Evolutionary conservation across 2,113 vertebrate genomes (phyloP).

Genomic region (Phoxinus phoxinus): DNA sequence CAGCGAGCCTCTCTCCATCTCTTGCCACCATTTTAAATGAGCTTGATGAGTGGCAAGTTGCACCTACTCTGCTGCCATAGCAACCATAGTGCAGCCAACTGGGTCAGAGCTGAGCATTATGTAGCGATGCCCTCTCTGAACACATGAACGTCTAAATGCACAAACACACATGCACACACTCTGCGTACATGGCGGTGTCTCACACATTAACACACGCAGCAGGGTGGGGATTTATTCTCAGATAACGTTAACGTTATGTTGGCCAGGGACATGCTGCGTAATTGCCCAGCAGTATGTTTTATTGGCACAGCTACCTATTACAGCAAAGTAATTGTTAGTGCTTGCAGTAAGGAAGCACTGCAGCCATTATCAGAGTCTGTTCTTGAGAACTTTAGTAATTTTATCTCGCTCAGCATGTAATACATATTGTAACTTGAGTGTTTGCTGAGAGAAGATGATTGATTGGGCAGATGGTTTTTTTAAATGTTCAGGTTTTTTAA

Average conservation of each 20-base stretch:
- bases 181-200: constrained; percentile 1
- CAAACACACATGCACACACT: constrained; percentile 10
- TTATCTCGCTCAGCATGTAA: constrained; percentile 33
- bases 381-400: constrained; percentile 58
- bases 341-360: constrained; percentile 14
- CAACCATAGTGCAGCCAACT: constrained; percentile 61
- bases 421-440: constrained; percentile 3
- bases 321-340: constrained; percentile 16
- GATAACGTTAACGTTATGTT: constrained; percentile 29
- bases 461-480: not conserved
- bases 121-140: constrained; percentile 42
- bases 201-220: constrained; percentile 24
- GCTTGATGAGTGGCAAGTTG: constrained; percentile 62
- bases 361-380: constrained; percentile 5
- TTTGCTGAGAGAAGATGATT: not conserved
- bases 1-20: constrained; percentile 35
- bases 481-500: not conserved
- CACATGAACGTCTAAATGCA: not conserved
- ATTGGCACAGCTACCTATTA: constrained; percentile 42
- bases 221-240: constrained; percentile 40
- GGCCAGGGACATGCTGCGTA: constrained; percentile 28
- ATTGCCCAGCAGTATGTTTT: constrained; percentile 33
- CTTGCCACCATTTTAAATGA: constrained; percentile 60
- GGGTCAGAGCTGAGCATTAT: constrained; percentile 55
- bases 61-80: constrained; percentile 61